Percentiles rank a stretch among this genome's conserved stretches.
Evolutionary conservation across 1,140 invertebrate genomes (phyloP).

Genomic region (Drosophila dunni): DNA sequence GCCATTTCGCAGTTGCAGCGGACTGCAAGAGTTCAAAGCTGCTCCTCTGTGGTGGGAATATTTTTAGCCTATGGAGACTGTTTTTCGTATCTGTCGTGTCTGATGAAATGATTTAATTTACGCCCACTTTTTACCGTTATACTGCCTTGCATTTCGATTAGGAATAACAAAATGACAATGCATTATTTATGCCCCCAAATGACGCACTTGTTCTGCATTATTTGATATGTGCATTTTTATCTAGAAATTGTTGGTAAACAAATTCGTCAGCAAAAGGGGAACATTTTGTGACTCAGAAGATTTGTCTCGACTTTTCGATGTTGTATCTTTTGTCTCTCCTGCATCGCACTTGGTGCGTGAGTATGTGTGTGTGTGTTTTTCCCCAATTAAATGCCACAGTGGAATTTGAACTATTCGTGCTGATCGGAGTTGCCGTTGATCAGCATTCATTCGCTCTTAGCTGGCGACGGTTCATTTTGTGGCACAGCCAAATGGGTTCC

Average conservation of each 20-base stretch:
- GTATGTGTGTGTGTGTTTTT: slow-evolving; percentile 20
- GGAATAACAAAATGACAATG: slow-evolving; percentile 9
- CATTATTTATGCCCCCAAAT: slow-evolving; percentile 37
- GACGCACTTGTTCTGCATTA: slow-evolving; percentile 47
- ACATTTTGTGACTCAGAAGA: slow-evolving; percentile 29
- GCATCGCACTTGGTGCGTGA: slow-evolving; percentile 19
- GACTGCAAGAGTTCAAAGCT: slow-evolving; percentile 16
- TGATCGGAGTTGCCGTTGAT: slow-evolving; percentile 30
- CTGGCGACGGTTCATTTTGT: slow-evolving; percentile 24
- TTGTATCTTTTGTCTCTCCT: slow-evolving; percentile 2
- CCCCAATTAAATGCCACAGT: slow-evolving; percentile 43
- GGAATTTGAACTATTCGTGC: slow-evolving; percentile 53
- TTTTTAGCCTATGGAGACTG: too few relatives aligned
- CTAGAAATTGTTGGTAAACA: slow-evolving; percentile 29
- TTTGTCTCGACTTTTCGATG: slow-evolving; percentile 34
- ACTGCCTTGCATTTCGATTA: slow-evolving; percentile 9
- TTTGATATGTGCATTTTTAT: slow-evolving; percentile 24
- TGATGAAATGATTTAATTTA: too few relatives aligned
- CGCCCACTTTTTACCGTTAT: slow-evolving; percentile 16
- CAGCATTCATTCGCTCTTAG: slow-evolving; percentile 8
- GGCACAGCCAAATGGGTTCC: slow-evolving; percentile 29
- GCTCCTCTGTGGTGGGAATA: slow-evolving; percentile 9
- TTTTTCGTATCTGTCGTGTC: background rate
- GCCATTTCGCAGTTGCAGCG: slow-evolving; percentile 30
- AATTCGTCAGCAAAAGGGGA: slow-evolving; percentile 24